Evolutionary conservation across 92 coral and sea anemone species (phyloP).

Genomic region (Porites rus): DNA sequence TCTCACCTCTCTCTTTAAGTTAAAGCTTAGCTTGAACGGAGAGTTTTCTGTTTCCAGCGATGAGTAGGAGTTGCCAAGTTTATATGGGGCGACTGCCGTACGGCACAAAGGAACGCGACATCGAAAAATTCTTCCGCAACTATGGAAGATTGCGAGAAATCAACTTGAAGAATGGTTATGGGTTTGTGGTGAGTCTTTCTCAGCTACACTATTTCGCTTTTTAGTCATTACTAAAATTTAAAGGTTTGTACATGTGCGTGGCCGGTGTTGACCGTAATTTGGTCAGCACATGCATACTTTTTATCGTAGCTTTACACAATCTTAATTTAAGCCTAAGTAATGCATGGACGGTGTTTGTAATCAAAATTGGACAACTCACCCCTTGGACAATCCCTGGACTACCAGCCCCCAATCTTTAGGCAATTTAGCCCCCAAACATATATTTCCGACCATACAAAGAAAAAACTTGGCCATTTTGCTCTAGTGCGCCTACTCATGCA

Average conservation of each 20-base stretch:
- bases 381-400: no score
- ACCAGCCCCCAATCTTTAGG: no score
- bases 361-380: no score
- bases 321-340: no score
- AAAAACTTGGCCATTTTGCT: no score
- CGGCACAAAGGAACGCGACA: slow-evolving; percentile 92
- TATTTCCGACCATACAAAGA: no score
- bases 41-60: not conserved
- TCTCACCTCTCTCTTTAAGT: not conserved
- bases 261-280: not conserved
- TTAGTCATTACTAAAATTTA: not conserved
- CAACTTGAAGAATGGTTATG: slow-evolving; percentile 97
- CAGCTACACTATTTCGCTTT: not conserved
- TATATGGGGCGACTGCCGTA: slow-evolving; percentile 97
- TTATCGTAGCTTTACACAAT: no score
- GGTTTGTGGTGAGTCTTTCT: slow-evolving; percentile 88
- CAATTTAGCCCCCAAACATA: no score
- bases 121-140: slow-evolving; percentile 84
- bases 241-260: not conserved
- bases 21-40: not conserved
- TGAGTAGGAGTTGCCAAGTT: slow-evolving; percentile 67
- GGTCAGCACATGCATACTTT: no score
- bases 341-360: no score
- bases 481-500: no score
- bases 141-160: slow-evolving; percentile 91